Evolutionary conservation across 2,113 vertebrate species (phyloP).

Genomic region (Onychostoma macrolepis): DNA sequence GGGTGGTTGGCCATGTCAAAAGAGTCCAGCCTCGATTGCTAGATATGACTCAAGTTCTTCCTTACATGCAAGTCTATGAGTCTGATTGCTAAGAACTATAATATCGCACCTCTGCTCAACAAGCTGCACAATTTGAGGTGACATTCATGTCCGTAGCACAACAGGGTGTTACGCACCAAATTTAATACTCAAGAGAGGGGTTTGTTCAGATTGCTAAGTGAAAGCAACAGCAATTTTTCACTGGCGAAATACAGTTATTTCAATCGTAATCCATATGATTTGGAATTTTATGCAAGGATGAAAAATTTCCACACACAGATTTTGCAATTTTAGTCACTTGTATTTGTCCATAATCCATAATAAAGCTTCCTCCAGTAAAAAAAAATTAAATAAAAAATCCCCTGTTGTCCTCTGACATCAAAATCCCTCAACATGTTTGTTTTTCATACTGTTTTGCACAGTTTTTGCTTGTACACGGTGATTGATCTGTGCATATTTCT

Average conservation of each 20-base stretch:
- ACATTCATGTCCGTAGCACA: neutral
- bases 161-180: neutral
- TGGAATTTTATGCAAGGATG: neutral
- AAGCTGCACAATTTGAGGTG: neutral
- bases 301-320: neutral
- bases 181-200: neutral
- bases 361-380: neutral
- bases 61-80: neutral
- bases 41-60: neutral
- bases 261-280: too few species aligned
- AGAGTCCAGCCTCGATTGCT: neutral
- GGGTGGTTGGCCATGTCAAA: neutral
- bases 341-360: too few species aligned
- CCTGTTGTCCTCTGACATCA: neutral
- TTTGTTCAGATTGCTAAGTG: neutral
- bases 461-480: neutral
- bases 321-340: neutral
- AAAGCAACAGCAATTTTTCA: too few species aligned
- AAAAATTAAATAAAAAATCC: neutral
- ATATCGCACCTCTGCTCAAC: neutral
- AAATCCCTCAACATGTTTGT: neutral
- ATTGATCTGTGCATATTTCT: neutral
- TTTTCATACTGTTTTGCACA: neutral
- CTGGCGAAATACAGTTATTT: too few species aligned
- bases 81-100: neutral